Base-by-base conservation (phyloP, 2,888 invertebrate species). In the Chaetogeoica ovagalla region DNA sequence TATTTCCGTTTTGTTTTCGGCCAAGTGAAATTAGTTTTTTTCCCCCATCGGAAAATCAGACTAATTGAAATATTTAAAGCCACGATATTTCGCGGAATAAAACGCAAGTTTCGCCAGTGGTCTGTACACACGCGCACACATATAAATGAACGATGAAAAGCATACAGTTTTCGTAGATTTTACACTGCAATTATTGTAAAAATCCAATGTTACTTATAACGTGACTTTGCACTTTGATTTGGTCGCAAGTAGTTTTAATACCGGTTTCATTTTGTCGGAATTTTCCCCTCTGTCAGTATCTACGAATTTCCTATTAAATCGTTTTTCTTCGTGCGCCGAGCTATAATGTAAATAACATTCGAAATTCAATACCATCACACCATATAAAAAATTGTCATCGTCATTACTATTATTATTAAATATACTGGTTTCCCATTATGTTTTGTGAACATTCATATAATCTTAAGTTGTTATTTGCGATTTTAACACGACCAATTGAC, bases 131-230 rank as follows among this genome's bases (percentile, higher is more conserved):
- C 30, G 30, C 4, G 1, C 6, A 43, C 13, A 39, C 6, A 43
- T 48, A 39, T 57, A 39, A 55, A 65, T 57, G 21, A 74, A 65
- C 74, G 65, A 30, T 39, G 19, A 9, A 63, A 63, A 21, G 63
- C 55, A 52, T 21, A 57, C 57, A 19, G 57, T 66, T 66, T 75
- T 75, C 23, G 65, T 59, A 43, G 17, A 59, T 23, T 13, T 3
- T 11, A 39, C 30, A 30, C 63, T n/a, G 9, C 7, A 57, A 48
- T 11, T 11, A 13, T 48, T 13, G 13, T 13, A 48, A 13, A 48
- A 75, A 75, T 39, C 66, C 57, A 66, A 75, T 39, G 37, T 57
- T 60, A 68, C 30, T 60, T 48, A 15, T 72, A 48, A 69, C 76
- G 60, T 48, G 43, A 60, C 48, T 68, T 69, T 21, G 68, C 60